Percentiles rank a stretch among this genome's conserved stretches.
These are phyloP conservation scores for Scaptodrosophila latifasciaeformis DNA, from an alignment of 2,888 invertebrate species.

Conservation along the genomic window DNA sequence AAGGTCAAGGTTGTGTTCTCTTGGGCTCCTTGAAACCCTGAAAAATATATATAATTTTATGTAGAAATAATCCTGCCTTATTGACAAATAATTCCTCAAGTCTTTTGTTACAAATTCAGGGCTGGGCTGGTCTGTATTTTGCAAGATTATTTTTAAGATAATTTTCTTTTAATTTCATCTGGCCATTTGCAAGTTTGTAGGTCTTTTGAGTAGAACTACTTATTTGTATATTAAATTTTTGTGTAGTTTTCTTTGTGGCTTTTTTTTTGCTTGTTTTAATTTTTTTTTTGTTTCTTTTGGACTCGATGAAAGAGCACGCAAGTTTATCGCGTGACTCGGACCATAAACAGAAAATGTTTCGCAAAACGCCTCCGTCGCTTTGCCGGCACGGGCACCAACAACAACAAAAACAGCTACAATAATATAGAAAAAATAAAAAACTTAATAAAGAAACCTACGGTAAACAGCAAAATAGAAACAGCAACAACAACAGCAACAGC, in stretches of 20 bases:
- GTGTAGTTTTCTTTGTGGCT: background rate
- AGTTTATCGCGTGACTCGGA: slow-evolving; percentile 60
- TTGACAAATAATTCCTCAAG: no score
- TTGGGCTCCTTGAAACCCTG: no score
- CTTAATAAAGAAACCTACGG: slow-evolving; percentile 20
- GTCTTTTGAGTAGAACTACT: background rate
- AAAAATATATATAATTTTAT: no score
- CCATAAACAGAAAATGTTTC: slow-evolving; percentile 67
- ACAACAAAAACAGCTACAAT: slow-evolving; percentile 35
- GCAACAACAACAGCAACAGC: slow-evolving; percentile 2
- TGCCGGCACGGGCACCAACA: slow-evolving; percentile 48
- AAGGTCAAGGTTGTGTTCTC: no score
- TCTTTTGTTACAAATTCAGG: no score
- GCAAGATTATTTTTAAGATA: no score
- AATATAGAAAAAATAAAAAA: no score
- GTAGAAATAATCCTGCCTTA: no score
- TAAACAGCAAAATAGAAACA: slow-evolving; percentile 25
- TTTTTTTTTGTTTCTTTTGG: slow-evolving; percentile 3
- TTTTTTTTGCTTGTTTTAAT: slow-evolving; percentile 7
- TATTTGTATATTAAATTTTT: slow-evolving; percentile 3
- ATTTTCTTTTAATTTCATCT: no score
- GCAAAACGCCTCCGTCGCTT: slow-evolving; percentile 69
- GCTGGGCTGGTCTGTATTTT: no score
- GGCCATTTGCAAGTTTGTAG: no score
- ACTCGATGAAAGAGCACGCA: slow-evolving; percentile 48